These are phyloP conservation scores for Xenopus petersii DNA, from an alignment of 2,797 vertebrate genomes.

Conservation along the genomic window DNA sequence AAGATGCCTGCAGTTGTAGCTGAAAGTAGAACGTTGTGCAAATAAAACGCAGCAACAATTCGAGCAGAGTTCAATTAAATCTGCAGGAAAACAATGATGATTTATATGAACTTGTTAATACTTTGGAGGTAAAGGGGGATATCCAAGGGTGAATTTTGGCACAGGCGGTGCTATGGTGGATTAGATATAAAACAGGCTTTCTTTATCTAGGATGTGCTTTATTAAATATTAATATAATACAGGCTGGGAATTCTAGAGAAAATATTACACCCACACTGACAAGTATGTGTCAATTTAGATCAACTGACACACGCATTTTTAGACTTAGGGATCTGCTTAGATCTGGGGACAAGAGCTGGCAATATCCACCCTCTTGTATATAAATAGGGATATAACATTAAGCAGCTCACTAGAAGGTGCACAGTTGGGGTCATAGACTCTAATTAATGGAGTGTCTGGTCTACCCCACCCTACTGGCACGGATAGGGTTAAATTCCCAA, in stretches of 20 bases:
- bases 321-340: background rate
- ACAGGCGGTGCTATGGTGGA: background rate
- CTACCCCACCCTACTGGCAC: background rate
- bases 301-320: slow-evolving; percentile 15
- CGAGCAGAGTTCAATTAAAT: too few species aligned
- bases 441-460: background rate
- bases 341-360: background rate
- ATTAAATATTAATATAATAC: slow-evolving; percentile 42
- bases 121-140: too few species aligned
- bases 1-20: slow-evolving; percentile 53
- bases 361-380: background rate
- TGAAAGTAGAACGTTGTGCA: slow-evolving; percentile 57
- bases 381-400: background rate
- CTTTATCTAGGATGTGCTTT: slow-evolving; percentile 31
- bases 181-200: background rate
- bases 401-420: background rate
- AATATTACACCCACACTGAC: slow-evolving; percentile 20
- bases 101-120: too few species aligned
- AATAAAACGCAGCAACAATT: slow-evolving; percentile 40
- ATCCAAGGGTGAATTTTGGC: too few species aligned
- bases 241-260: slow-evolving; percentile 26
- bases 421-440: background rate
- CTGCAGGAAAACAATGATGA: too few species aligned
- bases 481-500: background rate
- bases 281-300: slow-evolving; percentile 37